Evolutionary conservation across 2,113 vertebrate genomes (phyloP), one percentile per base, ranked within the genome.

Genomic region (Vireo altiloquus): DNA sequence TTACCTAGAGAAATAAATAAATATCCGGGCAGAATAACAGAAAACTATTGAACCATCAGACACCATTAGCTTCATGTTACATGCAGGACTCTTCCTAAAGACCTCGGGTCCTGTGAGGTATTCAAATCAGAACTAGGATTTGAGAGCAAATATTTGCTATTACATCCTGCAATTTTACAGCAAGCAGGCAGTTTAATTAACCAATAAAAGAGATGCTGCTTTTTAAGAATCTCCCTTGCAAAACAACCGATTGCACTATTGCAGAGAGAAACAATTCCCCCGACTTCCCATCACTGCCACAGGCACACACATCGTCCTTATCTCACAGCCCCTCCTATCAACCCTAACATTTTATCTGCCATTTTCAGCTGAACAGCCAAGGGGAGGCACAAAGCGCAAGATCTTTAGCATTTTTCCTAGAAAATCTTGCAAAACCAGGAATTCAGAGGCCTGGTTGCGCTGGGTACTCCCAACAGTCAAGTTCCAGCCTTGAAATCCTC

Each of bases 391-490:
- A 80, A 90, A 69, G 4, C 28, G 3, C 42, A 64, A 64, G 24
- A 37, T 14, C 20, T 49, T 66, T 5, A 57, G 40, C 20, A 25
- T n/a, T 64, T 72, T 89, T 56, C 37, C 49, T 28, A 7, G 14
- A 60, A 69, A 82, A 90, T 23, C 28, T 53, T 57, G 49, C 15
- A 72, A 69, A 92, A 61, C 0, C 4, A 61, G n/a, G 22, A 77
- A 77, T 17, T 16, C 31, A 23, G 68, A 60, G 37, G 31, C 23
- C 33, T 50, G 27, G 25, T 6, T 49, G 18, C 0, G 0, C 7
- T 14, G 12, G 54, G 21, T 15, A 21, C 17, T 52, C 11, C 17
- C 33, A 24, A 18, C 12, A 44, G 11, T 10, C 75, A 24, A 22
- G 5, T 50, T 64, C 31, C 7, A 9, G 2, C 24, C 31, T 53